Conservation (phyloP, 2,113 vertebrate genomes). For the Carassius gibelio region DNA sequence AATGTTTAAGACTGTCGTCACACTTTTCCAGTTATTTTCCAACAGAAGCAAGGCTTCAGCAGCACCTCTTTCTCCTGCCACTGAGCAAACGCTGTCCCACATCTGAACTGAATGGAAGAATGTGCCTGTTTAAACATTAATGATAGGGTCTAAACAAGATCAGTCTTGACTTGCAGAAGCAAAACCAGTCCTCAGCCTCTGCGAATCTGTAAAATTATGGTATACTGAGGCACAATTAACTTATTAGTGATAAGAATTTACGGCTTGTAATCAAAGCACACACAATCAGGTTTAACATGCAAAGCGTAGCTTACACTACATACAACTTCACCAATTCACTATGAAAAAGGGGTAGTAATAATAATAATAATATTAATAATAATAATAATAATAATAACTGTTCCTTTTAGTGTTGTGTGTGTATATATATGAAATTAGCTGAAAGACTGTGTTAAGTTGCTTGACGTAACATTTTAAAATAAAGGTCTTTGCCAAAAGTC, state of each 20-base stretch:
- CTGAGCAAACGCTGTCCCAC: not conserved
- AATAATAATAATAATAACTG: too few species aligned
- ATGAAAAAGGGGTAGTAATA: too few species aligned
- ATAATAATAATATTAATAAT: too few species aligned
- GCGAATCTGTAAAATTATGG: not conserved
- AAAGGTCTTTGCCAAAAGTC: not conserved
- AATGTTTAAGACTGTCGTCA: not conserved
- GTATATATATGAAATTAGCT: not conserved
- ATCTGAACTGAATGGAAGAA: slow-evolving; percentile 35
- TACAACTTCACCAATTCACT: not conserved
- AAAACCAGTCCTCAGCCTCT: slow-evolving; percentile 56
- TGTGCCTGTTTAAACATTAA: slow-evolving; percentile 34
- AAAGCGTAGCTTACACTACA: not conserved
- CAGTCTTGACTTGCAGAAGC: slow-evolving; percentile 40
- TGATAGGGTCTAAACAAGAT: slow-evolving; percentile 25
- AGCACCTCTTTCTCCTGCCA: too few species aligned
- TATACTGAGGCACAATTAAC: not conserved
- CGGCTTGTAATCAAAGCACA: not conserved
- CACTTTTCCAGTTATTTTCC: slow-evolving; percentile 21
- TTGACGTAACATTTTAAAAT: not conserved
- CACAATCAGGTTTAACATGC: not conserved
- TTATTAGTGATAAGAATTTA: not conserved
- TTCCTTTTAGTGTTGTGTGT: too few species aligned
- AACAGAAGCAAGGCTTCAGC: not conserved
- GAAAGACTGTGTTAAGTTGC: not conserved